phyloP scores from a whole-genome alignment of 2,113 vertebrate species.

The Calyptomena viridis region DNA sequence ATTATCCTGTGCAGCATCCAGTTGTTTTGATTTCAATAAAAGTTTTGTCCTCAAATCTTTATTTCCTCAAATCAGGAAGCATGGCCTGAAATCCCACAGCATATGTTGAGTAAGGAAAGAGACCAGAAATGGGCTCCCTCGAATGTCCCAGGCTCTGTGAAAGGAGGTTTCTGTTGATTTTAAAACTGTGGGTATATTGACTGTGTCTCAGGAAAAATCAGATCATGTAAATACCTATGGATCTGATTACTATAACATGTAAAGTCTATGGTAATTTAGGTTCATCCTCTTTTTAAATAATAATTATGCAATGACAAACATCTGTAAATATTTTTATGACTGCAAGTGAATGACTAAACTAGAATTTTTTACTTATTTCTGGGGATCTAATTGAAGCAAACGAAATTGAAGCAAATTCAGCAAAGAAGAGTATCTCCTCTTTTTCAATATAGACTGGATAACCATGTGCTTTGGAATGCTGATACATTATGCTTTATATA shows the following conservation, averaged over 20 bases:
- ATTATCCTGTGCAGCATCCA: no score
- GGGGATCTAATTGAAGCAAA: not conserved
- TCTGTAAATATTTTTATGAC: not conserved
- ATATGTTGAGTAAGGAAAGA: not conserved
- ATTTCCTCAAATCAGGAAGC: not conserved
- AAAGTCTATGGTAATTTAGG: not conserved
- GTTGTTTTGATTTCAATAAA: not conserved
- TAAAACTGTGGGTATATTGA: not conserved
- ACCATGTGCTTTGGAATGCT: not conserved
- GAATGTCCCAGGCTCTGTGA: not conserved
- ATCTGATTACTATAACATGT: not conserved
- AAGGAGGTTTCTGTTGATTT: not conserved
- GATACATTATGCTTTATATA: not conserved
- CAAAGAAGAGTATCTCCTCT: not conserved
- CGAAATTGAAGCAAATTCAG: not conserved
- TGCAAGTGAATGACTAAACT: not conserved
- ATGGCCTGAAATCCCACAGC: rapidly evolving
- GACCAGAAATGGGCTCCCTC: not conserved
- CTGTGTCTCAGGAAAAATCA: not conserved
- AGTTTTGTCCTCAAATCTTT: not conserved
- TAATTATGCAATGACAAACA: not conserved
- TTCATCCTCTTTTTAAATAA: not conserved
- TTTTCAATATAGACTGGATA: not conserved
- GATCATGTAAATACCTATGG: not conserved
- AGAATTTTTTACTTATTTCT: not conserved